Evolutionary conservation across 2,888 invertebrate species (phyloP).

Genomic region (Apodemia mormo): DNA sequence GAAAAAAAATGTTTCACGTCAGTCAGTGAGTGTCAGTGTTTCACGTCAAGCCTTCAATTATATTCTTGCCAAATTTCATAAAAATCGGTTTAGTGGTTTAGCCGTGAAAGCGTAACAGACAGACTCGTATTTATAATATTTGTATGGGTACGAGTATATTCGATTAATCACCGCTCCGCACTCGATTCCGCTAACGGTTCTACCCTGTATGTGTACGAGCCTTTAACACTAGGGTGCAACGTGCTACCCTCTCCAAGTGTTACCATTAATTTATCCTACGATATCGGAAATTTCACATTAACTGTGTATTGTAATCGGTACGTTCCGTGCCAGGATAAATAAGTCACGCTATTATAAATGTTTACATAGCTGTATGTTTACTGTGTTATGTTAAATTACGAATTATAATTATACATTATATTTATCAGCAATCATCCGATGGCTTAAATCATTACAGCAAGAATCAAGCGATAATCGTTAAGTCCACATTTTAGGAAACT

Average conservation of each 20-base stretch:
- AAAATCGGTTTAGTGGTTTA: no score
- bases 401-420: not conserved
- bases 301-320: slow-evolving; percentile 53
- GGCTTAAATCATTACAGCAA: no score
- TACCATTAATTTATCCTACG: slow-evolving; percentile 62
- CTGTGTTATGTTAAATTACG: not conserved
- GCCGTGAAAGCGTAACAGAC: no score
- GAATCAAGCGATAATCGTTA: no score
- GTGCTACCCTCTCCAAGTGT: slow-evolving; percentile 61
- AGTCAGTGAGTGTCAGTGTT: no score
- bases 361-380: not conserved
- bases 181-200: slow-evolving; percentile 32
- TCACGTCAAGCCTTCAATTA: no score
- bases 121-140: no score
- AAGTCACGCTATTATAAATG: slow-evolving; percentile 23
- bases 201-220: slow-evolving; percentile 51
- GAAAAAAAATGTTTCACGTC: no score
- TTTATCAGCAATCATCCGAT: no score
- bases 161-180: not conserved
- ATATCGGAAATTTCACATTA: slow-evolving; percentile 43
- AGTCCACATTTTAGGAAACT: no score
- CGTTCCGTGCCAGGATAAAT: slow-evolving; percentile 51
- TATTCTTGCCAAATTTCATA: no score
- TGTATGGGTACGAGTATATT: no score
- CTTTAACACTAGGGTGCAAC: slow-evolving; percentile 38